Evolutionary conservation across 35 echinoderm and acorn worm genomes (phyloP), one percentile per base, ranked within the genome.

Genomic region (Holothuria glaberrima): DNA sequence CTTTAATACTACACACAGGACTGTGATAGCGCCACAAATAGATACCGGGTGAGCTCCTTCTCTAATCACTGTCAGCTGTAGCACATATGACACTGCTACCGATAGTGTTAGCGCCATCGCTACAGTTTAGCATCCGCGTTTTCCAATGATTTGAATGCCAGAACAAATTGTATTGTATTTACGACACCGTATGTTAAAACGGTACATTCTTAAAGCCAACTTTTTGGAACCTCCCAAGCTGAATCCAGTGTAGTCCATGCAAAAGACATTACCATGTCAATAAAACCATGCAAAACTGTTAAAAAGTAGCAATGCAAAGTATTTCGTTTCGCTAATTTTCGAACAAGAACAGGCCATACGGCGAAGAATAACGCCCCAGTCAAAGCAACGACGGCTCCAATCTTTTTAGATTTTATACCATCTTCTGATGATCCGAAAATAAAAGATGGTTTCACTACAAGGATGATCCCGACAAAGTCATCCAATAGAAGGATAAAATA

Each of bases 251-350:
- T 29, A 6, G 67, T 70, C 67, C 67, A 70, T n/a, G 32, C 13
- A 22, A 13, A n/a, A n/a, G 67, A 22, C 67, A 70, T 13, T n/a
- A 70, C 67, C 67, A 70, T 70, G 24, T 30, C 67, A 70, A 70
- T 0, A 19, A 70, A n/a, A 70, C 67, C 67, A 29, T 22, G 25
- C 13, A 26, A 10, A 13, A 70, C 67, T 70, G 26, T n/a, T 30
- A 32, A 13, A 14, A 27, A 9, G 67, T 70, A 70, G 16, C 67
- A 70, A 70, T 30, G 32, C 19, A 70, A 12, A 13, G 67, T 25
- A 26, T 70, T 30, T 70, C 67, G 19, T 28, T 70, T 27, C 13
- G 20, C 18, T 14, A 70, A 30, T 13, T 70, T 70, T 22, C 25
- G 19, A 30, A 70, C 32, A 26, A 70, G 32, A 70, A 70, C 26